A percentile compares a stretch with the other conserved stretches of the same genome.
Evolutionary conservation across 2,888 invertebrate genomes (phyloP).

Genomic region (Charanyca ferruginea): DNA sequence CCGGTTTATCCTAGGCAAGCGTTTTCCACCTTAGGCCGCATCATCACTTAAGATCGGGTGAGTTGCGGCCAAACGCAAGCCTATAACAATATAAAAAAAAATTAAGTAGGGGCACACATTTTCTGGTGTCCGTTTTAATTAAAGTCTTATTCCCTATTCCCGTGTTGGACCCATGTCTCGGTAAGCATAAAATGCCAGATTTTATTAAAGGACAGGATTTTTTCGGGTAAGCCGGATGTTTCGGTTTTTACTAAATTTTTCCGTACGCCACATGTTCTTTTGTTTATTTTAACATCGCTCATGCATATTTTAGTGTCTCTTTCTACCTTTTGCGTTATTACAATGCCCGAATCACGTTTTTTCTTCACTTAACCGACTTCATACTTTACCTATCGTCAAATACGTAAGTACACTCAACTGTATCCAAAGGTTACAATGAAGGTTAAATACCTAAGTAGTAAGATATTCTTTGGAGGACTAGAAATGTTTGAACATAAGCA

Average conservation of each 20-base stretch:
- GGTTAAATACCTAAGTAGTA: not conserved
- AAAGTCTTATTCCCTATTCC: not conserved
- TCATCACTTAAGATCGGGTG: no score
- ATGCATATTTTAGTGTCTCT: not conserved
- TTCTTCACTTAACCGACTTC: not conserved
- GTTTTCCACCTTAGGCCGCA: no score
- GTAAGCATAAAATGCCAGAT: constrained; percentile 18
- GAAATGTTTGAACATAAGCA: not conserved
- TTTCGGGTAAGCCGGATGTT: constrained; percentile 5
- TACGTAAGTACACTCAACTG: not conserved
- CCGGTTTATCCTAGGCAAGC: no score
- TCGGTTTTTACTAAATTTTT: constrained; percentile 4
- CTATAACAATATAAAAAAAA: no score
- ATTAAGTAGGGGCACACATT: no score
- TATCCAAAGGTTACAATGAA: not conserved
- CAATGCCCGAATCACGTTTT: not conserved
- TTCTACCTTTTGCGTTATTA: not conserved
- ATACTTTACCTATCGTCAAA: not conserved
- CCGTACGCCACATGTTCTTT: not conserved
- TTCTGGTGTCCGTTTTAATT: constrained; percentile 4
- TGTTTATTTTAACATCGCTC: not conserved
- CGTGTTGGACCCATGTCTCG: constrained; percentile 5
- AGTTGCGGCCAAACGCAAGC: no score
- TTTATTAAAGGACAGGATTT: constrained; percentile 10
- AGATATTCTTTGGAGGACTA: not conserved